Conservation (phyloP, 2,797 vertebrate genomes). For the Spheniscus humboldti region DNA sequence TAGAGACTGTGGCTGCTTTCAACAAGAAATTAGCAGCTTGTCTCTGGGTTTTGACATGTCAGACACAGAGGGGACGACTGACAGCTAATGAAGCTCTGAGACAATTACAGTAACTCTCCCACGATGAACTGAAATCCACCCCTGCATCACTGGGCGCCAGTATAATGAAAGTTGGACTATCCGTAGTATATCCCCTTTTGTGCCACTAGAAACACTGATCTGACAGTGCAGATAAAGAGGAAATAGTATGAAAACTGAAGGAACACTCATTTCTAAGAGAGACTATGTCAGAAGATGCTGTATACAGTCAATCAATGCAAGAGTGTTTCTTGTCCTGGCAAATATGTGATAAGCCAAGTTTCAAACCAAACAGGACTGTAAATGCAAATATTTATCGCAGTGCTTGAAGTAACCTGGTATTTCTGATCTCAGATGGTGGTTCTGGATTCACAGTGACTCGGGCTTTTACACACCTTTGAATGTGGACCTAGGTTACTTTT, state of each 20-base stretch:
- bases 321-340: not conserved
- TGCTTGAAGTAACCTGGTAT: not conserved
- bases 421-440: not conserved
- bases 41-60: slow-evolving; percentile 39
- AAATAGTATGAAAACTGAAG: not conserved
- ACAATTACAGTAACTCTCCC: slow-evolving; percentile 32
- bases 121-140: slow-evolving; percentile 30
- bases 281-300: not conserved
- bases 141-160: not conserved
- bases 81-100: slow-evolving; percentile 39
- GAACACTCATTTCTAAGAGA: not conserved
- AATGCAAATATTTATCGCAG: not conserved
- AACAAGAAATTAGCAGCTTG: slow-evolving; percentile 46
- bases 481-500: not conserved
- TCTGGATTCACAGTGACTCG: not conserved
- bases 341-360: not conserved
- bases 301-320: not conserved
- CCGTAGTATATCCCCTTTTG: not conserved
- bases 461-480: not conserved
- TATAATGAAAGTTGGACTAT: not conserved
- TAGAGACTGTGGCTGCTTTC: slow-evolving; percentile 21
- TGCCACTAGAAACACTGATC: not conserved
- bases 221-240: not conserved
- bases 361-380: not conserved
- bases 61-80: slow-evolving; percentile 19